Base-by-base conservation (phyloP, 2,888 invertebrate genomes). In the Julus scandinavius region DNA sequence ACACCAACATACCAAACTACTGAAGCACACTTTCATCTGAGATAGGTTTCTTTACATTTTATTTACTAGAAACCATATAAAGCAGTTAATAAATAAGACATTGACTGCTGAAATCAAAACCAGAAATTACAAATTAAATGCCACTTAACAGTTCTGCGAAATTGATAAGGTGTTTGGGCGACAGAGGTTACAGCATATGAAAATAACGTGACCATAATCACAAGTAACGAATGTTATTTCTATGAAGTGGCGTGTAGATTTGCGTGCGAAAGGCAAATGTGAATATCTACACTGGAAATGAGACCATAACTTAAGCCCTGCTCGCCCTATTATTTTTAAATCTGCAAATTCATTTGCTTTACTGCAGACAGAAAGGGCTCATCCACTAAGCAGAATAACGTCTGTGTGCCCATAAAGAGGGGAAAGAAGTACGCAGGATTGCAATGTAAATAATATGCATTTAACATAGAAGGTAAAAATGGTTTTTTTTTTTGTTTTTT, bases 51-150 rank as follows among this genome's bases (percentile, higher is more conserved):
- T 80, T 80, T 80, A 80, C 38, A 80, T 80, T 80, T 80, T 80
- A 80, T 80, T 72, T 80, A 80, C 80, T 80, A 80, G 80, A 80
- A 80, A 80, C 80, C 80, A 80, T 80, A 80, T 80, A 80, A 80
- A 80, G 80, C 80, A 40, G 80, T 80, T 40, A 80, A 80, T 80
- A 80, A 80, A 80, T 80, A 80, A 80, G 80, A 80, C 80, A 80
- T 29, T 80, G 80, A 80, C 80, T 40, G 80, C 80, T 80, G 80
- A 80, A 80, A 80, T 80, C 29, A 80, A 45, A 45, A 80, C 38
- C 54, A 80, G 80, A 80, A 63, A 80, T 80, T 29, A 72, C 72
- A 72, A 72, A 72, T 72, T 29, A 29, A 72, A 29, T 3, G 3
- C 29, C 80, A 80, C 38, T 38, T 80, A 80, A n/a, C 63, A 63